A percentile compares a stretch with the other conserved stretches of the same genome.
phyloP scores from a whole-genome alignment of 2,888 invertebrate species.

The Polyommatus iphigenia region DNA sequence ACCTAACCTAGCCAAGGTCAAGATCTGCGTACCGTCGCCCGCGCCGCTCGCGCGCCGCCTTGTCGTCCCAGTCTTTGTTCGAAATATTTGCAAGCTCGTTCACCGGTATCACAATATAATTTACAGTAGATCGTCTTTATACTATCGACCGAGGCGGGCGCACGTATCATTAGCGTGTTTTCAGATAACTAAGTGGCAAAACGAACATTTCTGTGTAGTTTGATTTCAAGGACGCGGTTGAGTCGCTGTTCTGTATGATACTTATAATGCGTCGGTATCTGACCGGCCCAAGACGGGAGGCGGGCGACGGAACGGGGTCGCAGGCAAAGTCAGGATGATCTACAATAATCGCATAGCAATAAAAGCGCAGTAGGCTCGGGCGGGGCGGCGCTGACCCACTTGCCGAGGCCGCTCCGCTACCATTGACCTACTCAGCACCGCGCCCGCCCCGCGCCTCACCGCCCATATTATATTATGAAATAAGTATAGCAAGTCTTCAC shows the following conservation, averaged over 20 bases:
- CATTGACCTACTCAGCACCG: conserved; percentile 49
- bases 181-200: no score
- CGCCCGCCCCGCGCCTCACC: conserved; percentile 37
- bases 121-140: background rate
- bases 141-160: no score
- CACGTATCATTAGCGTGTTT: no score
- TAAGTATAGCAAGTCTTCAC: background rate
- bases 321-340: conserved; percentile 37
- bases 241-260: background rate
- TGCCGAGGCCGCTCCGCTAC: conserved; percentile 51
- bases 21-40: conserved; percentile 39
- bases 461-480: conserved; percentile 2
- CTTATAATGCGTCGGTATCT: background rate
- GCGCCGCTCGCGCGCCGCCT: conserved; percentile 32
- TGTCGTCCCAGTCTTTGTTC: conserved; percentile 33
- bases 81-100: background rate
- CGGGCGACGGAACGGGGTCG: conserved; percentile 31
- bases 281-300: background rate
- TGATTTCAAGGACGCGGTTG: background rate
- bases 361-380: conserved; percentile 46
- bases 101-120: background rate
- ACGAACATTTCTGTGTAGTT: background rate
- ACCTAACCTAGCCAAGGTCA: conserved; percentile 46
- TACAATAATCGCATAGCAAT: conserved; percentile 45
- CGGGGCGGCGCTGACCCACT: conserved; percentile 44